Conservation (phyloP, 1,140 invertebrate species). For the Hycleus phaleratus region DNA sequence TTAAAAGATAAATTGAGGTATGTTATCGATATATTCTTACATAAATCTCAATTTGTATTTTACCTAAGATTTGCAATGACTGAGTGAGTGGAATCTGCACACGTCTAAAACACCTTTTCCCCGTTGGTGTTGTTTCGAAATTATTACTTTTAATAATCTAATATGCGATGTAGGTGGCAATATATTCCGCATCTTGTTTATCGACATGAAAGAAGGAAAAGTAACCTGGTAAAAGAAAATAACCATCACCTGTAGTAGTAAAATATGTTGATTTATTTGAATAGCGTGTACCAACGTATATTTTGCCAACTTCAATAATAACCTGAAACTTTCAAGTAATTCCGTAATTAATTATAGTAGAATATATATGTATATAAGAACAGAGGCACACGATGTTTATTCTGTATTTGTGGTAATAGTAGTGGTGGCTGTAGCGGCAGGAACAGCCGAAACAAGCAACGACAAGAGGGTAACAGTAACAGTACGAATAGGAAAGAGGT, state of each 20-base stretch:
- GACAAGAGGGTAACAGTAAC: too few species aligned
- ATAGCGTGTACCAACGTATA: slow-evolving; percentile 6
- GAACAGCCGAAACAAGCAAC: not conserved
- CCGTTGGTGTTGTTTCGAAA: too few species aligned
- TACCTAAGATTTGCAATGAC: too few species aligned
- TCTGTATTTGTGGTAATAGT: slow-evolving; percentile 32
- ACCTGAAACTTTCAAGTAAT: slow-evolving; percentile 14
- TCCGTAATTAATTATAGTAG: slow-evolving; percentile 16
- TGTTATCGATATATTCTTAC: too few species aligned
- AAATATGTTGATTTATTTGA: slow-evolving; percentile 14
- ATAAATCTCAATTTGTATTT: too few species aligned
- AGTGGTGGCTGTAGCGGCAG: not conserved
- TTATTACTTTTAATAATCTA: too few species aligned
- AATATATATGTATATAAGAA: slow-evolving; percentile 2
- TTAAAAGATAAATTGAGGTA: too few species aligned
- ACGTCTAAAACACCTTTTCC: too few species aligned
- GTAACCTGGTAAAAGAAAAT: slow-evolving; percentile 4
- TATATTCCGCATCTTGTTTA: too few species aligned
- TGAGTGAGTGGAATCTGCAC: too few species aligned
- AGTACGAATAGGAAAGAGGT: slow-evolving; percentile 3
- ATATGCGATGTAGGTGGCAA: too few species aligned
- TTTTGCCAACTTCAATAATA: slow-evolving; percentile 16
- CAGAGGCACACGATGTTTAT: slow-evolving; percentile 28
- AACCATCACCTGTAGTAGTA: slow-evolving; percentile 12
- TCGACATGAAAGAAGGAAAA: too few species aligned